phyloP scores from a whole-genome alignment of 2,113 vertebrate species.

The Hemibagrus wyckioides region DNA sequence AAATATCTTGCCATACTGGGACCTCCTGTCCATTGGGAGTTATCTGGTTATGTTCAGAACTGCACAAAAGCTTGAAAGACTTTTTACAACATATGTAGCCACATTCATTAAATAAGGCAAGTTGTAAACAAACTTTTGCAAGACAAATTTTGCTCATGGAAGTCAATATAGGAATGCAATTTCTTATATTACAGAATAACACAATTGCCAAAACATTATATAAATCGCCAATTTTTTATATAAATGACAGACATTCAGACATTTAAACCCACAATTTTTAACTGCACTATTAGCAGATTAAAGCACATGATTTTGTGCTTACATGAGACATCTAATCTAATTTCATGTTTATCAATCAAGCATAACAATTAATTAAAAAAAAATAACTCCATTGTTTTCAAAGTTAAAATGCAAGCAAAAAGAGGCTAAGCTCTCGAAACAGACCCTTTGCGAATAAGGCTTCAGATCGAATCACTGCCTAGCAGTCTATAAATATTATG shows the following conservation, averaged over 20 bases:
- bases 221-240: neutral
- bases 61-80: neutral
- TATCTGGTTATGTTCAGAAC: neutral
- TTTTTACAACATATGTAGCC: neutral
- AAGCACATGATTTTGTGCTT: neutral
- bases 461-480: neutral
- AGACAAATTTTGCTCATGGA: too few relatives aligned
- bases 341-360: neutral
- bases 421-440: neutral
- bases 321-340: neutral
- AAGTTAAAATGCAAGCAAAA: neutral
- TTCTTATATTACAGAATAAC: neutral
- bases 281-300: neutral
- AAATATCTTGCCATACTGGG: neutral
- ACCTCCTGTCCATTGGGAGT: neutral
- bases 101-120: conserved; percentile 49
- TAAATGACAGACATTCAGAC: neutral
- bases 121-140: neutral
- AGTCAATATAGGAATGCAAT: neutral
- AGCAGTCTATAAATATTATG: neutral
- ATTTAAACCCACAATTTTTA: neutral
- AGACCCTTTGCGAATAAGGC: neutral
- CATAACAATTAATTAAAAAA: neutral
- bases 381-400: neutral
- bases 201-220: neutral